phyloP scores from a whole-genome alignment of 2,113 vertebrate genomes.

The Megaceryle torquata region DNA sequence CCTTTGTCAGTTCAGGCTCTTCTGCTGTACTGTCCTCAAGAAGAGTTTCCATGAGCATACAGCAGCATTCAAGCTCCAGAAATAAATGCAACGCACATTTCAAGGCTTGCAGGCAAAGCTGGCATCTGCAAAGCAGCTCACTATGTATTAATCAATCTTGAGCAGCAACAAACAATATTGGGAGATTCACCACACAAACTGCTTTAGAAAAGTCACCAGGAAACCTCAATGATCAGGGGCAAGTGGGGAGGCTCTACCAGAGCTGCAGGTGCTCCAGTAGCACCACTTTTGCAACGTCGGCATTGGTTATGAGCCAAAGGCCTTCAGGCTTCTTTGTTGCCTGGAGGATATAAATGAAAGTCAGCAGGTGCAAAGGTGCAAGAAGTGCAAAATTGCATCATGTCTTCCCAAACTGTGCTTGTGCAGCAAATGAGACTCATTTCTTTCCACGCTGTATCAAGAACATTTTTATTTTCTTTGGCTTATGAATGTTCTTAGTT shows the following conservation, averaged over 20 bases:
- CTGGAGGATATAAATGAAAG: slow-evolving; percentile 64
- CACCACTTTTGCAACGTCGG: slow-evolving; percentile 16
- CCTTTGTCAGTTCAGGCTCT: not conserved
- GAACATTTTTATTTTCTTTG: slow-evolving; percentile 30
- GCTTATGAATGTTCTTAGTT: slow-evolving; percentile 22
- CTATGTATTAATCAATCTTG: not conserved
- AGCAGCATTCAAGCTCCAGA: not conserved
- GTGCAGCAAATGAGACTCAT: slow-evolving; percentile 4
- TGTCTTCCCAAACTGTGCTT: slow-evolving; percentile 1
- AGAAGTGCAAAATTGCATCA: slow-evolving; percentile 41
- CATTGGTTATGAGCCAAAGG: slow-evolving; percentile 46
- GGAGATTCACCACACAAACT: not conserved
- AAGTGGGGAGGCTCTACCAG: not conserved
- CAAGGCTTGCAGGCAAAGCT: not conserved
- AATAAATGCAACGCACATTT: accelerated
- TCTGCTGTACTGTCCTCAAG: not conserved
- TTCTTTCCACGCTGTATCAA: not conserved
- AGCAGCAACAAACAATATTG: not conserved
- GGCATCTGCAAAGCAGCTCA: not conserved
- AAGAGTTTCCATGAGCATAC: not conserved
- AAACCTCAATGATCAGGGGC: not conserved
- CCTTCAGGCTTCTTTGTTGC: slow-evolving; percentile 55
- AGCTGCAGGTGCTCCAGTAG: not conserved
- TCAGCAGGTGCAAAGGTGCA: slow-evolving; percentile 62
- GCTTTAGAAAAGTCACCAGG: not conserved